Base-by-base conservation (phyloP, 2,113 vertebrate species). In the Equus przewalskii region DNA sequence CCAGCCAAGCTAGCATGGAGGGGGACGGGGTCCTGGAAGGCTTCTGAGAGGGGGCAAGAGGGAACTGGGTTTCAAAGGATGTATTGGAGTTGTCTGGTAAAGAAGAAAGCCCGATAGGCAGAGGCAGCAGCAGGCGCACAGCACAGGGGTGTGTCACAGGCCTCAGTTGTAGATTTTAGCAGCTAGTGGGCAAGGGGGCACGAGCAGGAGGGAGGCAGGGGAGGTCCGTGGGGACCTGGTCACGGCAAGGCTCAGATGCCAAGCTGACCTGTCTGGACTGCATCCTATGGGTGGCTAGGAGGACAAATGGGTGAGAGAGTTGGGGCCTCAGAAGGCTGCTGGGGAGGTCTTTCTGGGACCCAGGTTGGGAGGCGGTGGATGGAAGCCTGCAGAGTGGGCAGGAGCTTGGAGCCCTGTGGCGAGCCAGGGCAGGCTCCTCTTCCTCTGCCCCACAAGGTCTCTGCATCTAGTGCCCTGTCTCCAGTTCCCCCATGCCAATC, bases 111-210 rank as follows among this genome's bases (percentile, higher is more conserved):
- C 41, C 16, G 3, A 3, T 3, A 18, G 65, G 46, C 8, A 1
- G 33, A 24, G 54, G 36, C n/a, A 26, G 1, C n/a, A 36, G 41
- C 13, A 6, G 82, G 44, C 1, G 0, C 44, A 3, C 6, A 1
- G 65, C 72, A 19, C 33, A 26, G 65, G 36, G 49, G 3, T 1
- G 0, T 3, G 0, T 4, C 5, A 1, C n/a, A 10, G 69, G 41
- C 10, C 60, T 5, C 5, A 2, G 2, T 14, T 5, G 14, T 19
- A 11, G 18, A 65, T 72, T 6, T 6, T 44, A 1, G 28, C 64
- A 79, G 24, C 75, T 24, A 22, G 5, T 0, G 0, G 64, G 8
- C 9, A 19, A 36, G 12, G 51, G 11, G n/a, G 30, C 51, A 18
- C 22, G 12, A 73, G 56, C 51, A 26, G 60, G 44, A 56, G 87